Conservation (phyloP, 2,113 vertebrate genomes). For the Datnioides undecimradiatus region DNA sequence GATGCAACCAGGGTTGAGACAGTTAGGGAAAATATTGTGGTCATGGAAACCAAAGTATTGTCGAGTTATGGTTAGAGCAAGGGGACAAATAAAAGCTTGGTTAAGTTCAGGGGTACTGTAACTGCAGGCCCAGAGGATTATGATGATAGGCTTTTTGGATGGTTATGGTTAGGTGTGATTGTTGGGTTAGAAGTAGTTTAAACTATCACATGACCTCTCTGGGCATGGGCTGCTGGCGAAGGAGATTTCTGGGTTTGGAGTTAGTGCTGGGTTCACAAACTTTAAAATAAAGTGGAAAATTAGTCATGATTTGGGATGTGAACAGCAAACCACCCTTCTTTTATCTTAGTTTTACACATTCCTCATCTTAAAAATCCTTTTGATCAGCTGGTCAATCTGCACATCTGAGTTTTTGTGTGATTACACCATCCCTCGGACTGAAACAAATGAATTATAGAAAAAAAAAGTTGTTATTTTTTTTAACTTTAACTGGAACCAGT, state of each 20-base stretch:
- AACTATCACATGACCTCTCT: not conserved
- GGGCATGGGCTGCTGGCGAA: not conserved
- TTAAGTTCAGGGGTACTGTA: not conserved
- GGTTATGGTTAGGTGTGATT: conserved; percentile 4
- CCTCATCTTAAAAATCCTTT: not conserved
- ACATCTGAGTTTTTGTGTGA: not conserved
- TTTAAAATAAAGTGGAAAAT: not conserved
- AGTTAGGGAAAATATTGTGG: not conserved
- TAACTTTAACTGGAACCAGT: conserved; percentile 9
- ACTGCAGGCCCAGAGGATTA: not conserved
- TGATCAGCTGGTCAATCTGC: not conserved
- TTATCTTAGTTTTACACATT: not conserved
- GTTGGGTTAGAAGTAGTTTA: conserved; percentile 13
- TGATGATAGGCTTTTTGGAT: not conserved
- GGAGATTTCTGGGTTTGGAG: not conserved
- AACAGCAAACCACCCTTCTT: not conserved
- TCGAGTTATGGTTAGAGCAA: not conserved
- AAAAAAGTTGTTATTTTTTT: not conserved
- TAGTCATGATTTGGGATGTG: conserved; percentile 8
- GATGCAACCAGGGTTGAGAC: not conserved
- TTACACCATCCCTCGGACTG: not conserved
- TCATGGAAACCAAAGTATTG: not conserved
- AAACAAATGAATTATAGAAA: conserved; percentile 13
- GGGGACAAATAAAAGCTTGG: not conserved
- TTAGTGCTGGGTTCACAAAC: not conserved